Percentiles rank a stretch among this genome's conserved stretches.
Evolutionary conservation across 2,113 vertebrate species (phyloP).

Genomic region (Asarcornis scutulata): DNA sequence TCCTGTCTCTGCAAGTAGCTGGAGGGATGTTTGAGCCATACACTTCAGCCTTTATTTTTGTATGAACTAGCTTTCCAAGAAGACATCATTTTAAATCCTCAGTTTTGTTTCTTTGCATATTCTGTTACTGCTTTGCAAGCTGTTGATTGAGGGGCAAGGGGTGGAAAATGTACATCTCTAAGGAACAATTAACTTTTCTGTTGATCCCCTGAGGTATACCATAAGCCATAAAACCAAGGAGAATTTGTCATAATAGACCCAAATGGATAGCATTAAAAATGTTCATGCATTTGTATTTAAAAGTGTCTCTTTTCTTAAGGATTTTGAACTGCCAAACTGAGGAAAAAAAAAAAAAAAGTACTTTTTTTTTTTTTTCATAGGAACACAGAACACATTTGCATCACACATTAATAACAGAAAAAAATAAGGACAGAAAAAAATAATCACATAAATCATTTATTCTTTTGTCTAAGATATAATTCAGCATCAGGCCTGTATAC

Average conservation of each 20-base stretch:
- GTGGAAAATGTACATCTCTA: slow-evolving; percentile 26
- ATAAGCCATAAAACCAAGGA: background rate
- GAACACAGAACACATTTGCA: background rate
- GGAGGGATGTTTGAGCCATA: background rate
- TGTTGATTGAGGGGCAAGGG: slow-evolving; percentile 21
- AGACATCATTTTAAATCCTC: background rate
- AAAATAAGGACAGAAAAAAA: slow-evolving; percentile 46
- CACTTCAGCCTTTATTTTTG: background rate
- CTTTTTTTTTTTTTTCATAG: background rate
- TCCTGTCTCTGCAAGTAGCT: background rate
- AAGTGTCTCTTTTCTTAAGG: background rate
- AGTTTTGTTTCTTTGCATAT: background rate
- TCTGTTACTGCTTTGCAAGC: slow-evolving; percentile 18
- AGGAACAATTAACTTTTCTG: slow-evolving; percentile 48
- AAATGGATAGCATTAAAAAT: background rate
- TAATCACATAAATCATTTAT: slow-evolving; percentile 40
- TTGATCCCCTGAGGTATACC: background rate
- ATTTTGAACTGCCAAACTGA: background rate
- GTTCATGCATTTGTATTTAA: background rate
- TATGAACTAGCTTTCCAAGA: background rate
- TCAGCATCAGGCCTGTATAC: background rate
- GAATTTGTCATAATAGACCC: slow-evolving; percentile 17
- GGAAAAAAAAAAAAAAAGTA: background rate
- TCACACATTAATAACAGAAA: slow-evolving; percentile 40
- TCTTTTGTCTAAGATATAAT: background rate